phyloP scores from a whole-genome alignment of 2,113 vertebrate genomes.

The Prionailurus viverrinus region DNA sequence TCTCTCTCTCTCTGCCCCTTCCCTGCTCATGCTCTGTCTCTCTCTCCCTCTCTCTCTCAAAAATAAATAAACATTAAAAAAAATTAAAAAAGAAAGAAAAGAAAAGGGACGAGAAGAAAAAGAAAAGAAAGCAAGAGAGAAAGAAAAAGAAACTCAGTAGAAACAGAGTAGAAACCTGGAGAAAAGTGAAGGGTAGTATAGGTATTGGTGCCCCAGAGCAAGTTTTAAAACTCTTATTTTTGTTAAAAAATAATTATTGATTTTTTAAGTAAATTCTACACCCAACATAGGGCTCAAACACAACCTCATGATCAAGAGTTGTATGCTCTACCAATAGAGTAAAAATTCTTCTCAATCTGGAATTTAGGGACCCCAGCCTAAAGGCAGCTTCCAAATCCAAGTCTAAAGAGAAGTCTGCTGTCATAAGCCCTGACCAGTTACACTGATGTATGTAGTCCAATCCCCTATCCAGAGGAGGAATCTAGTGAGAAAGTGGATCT shows the following conservation, averaged over 20 bases:
- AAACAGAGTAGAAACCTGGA: constrained; percentile 13
- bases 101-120: too few species aligned
- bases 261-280: neutral
- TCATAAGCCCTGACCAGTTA: neutral
- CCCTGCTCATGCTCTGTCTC: too few species aligned
- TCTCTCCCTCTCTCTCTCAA: too few species aligned
- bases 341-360: constrained; percentile 16
- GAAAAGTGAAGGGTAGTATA: constrained; percentile 49
- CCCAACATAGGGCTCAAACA: neutral
- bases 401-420: constrained; percentile 46
- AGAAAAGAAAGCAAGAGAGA: neutral
- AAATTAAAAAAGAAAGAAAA: too few species aligned
- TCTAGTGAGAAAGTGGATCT: constrained; percentile 4
- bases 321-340: neutral
- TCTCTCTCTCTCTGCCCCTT: too few species aligned
- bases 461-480: neutral
- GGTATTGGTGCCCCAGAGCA: neutral
- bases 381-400: constrained; percentile 26
- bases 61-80: too few species aligned
- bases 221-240: neutral
- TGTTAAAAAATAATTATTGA: neutral
- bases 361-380: neutral
- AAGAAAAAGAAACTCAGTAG: neutral
- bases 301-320: neutral
- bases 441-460: neutral